A percentile compares a stretch with the other conserved stretches of the same genome.
phyloP scores from a whole-genome alignment of 2,797 vertebrate genomes.

The Sebastes melanostomus region DNA sequence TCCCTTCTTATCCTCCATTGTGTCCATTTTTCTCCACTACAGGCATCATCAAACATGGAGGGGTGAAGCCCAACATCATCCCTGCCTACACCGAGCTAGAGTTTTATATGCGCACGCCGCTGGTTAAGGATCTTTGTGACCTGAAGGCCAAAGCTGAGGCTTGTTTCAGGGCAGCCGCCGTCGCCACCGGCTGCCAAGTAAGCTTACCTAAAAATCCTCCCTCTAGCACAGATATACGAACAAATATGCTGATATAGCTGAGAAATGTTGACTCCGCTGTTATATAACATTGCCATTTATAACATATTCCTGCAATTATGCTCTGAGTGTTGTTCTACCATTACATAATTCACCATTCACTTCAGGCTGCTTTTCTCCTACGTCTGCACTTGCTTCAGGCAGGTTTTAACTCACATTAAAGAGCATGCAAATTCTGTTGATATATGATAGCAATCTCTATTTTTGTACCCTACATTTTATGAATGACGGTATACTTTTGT shows the following conservation, averaged over 20 bases:
- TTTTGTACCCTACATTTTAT: background rate
- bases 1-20: background rate
- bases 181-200: slow-evolving; percentile 89
- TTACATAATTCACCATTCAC: slow-evolving; percentile 50
- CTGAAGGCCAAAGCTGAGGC: slow-evolving; percentile 87
- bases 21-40: background rate
- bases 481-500: background rate
- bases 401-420: slow-evolving; percentile 7
- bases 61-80: slow-evolving; percentile 90
- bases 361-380: slow-evolving; percentile 40
- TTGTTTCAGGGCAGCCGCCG: slow-evolving; percentile 89
- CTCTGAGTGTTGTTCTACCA: slow-evolving; percentile 1
- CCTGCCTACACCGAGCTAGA: slow-evolving; percentile 87
- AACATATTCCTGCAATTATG: slow-evolving; percentile 38
- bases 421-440: background rate
- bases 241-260: background rate
- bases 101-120: slow-evolving; percentile 87
- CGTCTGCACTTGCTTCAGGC: slow-evolving; percentile 29
- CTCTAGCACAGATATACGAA: background rate
- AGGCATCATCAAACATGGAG: slow-evolving; percentile 93
- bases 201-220: slow-evolving; percentile 43
- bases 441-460: background rate
- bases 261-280: background rate
- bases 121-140: slow-evolving; percentile 81
- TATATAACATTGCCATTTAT: slow-evolving; percentile 19